Evolutionary conservation across 37 sponge, comb jelly and placozoan genomes (phyloP).

Genomic region (Spongilla lacustris): DNA sequence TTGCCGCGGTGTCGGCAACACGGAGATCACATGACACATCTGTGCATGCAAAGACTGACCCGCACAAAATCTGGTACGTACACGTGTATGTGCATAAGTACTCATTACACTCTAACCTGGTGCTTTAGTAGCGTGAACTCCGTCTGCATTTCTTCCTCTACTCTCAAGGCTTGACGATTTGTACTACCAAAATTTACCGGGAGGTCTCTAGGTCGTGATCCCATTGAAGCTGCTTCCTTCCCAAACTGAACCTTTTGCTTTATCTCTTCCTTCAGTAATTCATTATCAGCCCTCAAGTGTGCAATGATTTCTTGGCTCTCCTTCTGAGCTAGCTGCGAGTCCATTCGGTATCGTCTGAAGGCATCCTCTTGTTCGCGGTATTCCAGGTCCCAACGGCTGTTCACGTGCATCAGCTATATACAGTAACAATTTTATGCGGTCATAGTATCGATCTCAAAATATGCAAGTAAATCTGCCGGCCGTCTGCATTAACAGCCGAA

Average conservation of each 20-base stretch:
- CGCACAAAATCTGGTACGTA: no score
- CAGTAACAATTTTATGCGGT: no score
- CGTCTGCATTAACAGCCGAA: no score
- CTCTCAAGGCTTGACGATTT: not conserved
- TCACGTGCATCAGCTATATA: slow-evolving; percentile 51
- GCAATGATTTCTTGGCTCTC: slow-evolving; percentile 41
- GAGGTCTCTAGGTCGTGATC: not conserved
- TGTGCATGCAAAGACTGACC: no score
- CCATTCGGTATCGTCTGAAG: slow-evolving; percentile 27
- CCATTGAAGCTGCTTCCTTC: not conserved
- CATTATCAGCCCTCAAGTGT: slow-evolving; percentile 26
- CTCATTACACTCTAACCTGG: no score
- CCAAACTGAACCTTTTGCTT: not conserved
- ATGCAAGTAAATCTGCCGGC: no score
- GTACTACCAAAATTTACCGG: not conserved
- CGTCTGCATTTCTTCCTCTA: slow-evolving; percentile 33
- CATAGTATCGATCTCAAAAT: no score
- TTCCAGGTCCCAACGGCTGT: slow-evolving; percentile 64
- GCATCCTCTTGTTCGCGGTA: slow-evolving; percentile 40
- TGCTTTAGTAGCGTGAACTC: slow-evolving; percentile 35
- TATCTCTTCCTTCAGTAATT: not conserved
- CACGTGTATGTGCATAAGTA: no score
- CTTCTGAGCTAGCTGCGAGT: slow-evolving; percentile 41
- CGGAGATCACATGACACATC: no score
- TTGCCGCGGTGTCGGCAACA: no score